phyloP scores from a whole-genome alignment of 2,888 invertebrate genomes.

The Chydorus sphaericus region DNA sequence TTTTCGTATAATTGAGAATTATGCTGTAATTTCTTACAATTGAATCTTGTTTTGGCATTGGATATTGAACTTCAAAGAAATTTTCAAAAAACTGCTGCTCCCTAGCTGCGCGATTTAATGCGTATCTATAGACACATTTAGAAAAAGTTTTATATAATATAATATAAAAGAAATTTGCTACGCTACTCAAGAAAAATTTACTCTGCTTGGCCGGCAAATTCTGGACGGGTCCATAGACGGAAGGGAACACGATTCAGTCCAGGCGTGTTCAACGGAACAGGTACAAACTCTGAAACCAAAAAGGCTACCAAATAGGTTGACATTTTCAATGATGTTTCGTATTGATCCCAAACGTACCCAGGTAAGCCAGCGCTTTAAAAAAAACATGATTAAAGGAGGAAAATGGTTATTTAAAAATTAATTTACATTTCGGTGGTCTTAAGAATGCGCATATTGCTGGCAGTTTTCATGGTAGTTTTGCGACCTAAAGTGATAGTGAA shows the following conservation, averaged over 20 bases:
- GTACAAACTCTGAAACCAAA: slow-evolving; percentile 33
- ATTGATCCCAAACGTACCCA: slow-evolving; percentile 2
- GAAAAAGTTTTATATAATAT: neutral
- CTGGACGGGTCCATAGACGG: slow-evolving; percentile 1
- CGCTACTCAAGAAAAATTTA: neutral
- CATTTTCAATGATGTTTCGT: slow-evolving; percentile 29
- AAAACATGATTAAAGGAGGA: neutral
- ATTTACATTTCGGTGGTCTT: slow-evolving; percentile 16
- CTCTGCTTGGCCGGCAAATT: neutral
- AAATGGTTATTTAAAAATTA: no score
- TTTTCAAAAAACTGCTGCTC: slow-evolving; percentile 23
- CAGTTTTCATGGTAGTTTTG: slow-evolving; percentile 22
- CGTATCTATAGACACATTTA: slow-evolving; percentile 22
- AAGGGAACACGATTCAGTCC: neutral
- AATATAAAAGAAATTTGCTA: neutral
- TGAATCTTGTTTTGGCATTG: slow-evolving; percentile 18
- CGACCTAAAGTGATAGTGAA: slow-evolving; percentile 24
- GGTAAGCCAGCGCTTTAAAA: neutral
- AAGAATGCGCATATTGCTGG: slow-evolving; percentile 20
- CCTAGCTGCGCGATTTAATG: slow-evolving; percentile 40
- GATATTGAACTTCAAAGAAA: slow-evolving; percentile 16
- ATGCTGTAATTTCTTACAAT: no score
- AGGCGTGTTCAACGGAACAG: neutral
- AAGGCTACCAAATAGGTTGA: slow-evolving; percentile 39
- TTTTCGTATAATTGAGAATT: no score